These are phyloP conservation scores for Corvus hawaiiensis DNA, from an alignment of 2,113 vertebrate genomes.

Conservation along the genomic window DNA sequence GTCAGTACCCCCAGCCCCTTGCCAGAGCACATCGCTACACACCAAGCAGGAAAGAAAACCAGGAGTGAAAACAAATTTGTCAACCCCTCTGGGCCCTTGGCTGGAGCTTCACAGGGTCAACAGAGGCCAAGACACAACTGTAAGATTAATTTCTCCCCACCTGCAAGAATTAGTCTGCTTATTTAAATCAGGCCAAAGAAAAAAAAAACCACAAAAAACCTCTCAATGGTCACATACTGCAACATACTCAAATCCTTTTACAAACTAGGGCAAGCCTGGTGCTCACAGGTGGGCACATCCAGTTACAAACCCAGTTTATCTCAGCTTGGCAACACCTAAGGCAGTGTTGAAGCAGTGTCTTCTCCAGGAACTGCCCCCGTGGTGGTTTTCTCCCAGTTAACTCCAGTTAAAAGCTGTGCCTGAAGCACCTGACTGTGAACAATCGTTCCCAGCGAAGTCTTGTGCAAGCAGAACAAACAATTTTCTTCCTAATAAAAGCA, in stretches of 20 bases:
- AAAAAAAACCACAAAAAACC: background rate
- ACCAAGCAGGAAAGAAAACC: background rate
- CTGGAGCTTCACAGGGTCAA: background rate
- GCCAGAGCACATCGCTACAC: background rate
- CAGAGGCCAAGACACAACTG: background rate
- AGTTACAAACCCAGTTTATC: background rate
- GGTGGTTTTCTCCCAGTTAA: background rate
- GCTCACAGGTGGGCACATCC: background rate
- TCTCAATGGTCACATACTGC: background rate
- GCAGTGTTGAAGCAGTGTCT: background rate
- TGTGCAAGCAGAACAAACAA: slow-evolving; percentile 33
- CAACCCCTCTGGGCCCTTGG: background rate
- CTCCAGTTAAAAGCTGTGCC: background rate
- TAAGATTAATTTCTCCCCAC: background rate
- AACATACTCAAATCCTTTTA: background rate
- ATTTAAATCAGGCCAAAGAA: background rate
- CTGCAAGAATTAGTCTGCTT: background rate
- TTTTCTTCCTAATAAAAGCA: slow-evolving; percentile 54
- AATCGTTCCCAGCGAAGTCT: background rate
- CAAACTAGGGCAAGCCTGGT: background rate
- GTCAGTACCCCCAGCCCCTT: background rate
- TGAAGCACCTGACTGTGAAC: slow-evolving; percentile 49
- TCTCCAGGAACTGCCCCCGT: background rate
- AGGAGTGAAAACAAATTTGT: background rate
- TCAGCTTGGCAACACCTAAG: background rate